phyloP scores from a whole-genome alignment of 2,113 vertebrate species.

The Mobula hypostoma region DNA sequence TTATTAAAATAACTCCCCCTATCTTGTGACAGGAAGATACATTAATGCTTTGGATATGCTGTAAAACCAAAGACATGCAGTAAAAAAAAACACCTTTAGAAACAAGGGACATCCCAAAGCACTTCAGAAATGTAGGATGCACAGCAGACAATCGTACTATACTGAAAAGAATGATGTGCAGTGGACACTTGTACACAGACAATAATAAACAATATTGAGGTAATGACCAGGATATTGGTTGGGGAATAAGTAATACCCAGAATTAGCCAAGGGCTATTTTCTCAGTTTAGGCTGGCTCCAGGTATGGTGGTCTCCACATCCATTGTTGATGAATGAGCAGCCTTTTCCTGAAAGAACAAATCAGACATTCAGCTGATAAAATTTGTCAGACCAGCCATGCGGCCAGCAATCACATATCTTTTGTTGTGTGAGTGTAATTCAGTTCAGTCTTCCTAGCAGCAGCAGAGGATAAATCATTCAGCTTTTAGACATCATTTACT shows the following conservation, averaged over 20 bases:
- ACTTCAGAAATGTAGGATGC: not conserved
- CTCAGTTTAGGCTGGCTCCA: not conserved
- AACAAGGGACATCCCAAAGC: not conserved
- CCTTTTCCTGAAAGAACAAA: not conserved
- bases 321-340: not conserved
- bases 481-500: not conserved
- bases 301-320: not conserved
- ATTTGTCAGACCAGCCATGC: not conserved
- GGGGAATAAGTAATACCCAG: not conserved
- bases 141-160: no score
- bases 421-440: constrained; percentile 14
- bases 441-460: not conserved
- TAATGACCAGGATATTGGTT: not conserved
- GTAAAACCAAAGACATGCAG: not conserved
- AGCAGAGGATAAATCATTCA: not conserved
- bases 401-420: not conserved
- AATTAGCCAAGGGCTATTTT: not conserved
- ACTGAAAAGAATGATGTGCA: not conserved
- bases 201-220: not conserved
- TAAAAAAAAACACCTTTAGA: not conserved
- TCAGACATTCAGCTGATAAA: not conserved
- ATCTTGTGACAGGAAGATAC: no score
- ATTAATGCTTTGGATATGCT: no score
- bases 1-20: no score
- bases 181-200: no score